Base-by-base conservation (phyloP, 1,140 invertebrate genomes). In the Sycophaga agraensis region DNA sequence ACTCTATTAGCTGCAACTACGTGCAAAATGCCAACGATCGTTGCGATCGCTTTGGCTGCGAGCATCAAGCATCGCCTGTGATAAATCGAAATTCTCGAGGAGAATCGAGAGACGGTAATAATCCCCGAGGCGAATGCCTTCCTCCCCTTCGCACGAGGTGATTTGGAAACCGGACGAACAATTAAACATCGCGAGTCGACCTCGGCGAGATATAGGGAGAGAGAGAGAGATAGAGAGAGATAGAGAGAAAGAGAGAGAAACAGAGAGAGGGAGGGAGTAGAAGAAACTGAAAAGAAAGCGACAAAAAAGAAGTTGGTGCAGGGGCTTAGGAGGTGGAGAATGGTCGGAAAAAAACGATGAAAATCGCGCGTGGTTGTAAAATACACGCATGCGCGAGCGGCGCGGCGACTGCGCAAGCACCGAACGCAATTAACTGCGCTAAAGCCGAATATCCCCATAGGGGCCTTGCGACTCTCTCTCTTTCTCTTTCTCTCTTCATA, bases 341-440 rank as follows among this genome's bases (percentile, higher is more conserved):
- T 39, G 53, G 49, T 19, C 46, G 19, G 42, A 65, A 72, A 73
- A 67, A 73, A 75, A 76, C 69, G 69, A 75, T 75, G 74, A 76
- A 75, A 77, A 75, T 73, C 73, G 68, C 66, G 69, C 31, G 21
- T 2, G 53, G 75, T 67, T 77, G 74, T 75, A 79, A 78, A 78
- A 76, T 76, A 71, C 75, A 71, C 69, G 73, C 73, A n/a, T 12
- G 7, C 69, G 73, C 73, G 71, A 68, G 72, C 73, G 28, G 26
- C 11, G 37, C 72, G 72, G 75, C 28, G 26, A n/a, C 46, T 31
- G 26, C 21, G 46, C 46, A 49, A 49, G 46, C 73, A 73, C 73
- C 69, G 70, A 80, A 78, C 71, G 75, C 74, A 80, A 80, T 79
- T 80, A 80, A 78, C 72, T 70, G 73, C 68, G 68, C 59, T 48